A percentile compares a stretch with the other conserved stretches of the same genome.
Conservation (phyloP, 2,888 invertebrate species). For the Apocheima hispidaria region DNA sequence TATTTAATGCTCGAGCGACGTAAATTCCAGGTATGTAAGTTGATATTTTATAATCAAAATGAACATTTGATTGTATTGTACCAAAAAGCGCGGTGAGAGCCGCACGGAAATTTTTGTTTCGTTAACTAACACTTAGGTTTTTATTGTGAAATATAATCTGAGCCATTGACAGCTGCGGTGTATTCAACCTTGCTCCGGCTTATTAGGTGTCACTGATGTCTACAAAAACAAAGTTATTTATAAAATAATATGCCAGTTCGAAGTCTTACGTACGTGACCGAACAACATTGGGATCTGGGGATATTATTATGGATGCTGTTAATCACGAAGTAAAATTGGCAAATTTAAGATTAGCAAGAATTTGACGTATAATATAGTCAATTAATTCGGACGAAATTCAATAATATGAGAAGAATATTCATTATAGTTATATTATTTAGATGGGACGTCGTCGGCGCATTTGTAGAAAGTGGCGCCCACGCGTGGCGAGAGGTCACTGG, state of each 20-base stretch:
- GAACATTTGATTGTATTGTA: conserved; percentile 61
- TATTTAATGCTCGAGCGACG: conserved; percentile 18
- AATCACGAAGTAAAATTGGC: conserved; percentile 3
- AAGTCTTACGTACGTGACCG: conserved; percentile 4
- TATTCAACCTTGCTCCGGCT: conserved; percentile 52
- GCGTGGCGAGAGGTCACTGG: conserved; percentile 76
- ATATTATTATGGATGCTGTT: conserved; percentile 12
- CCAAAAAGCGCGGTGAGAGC: conserved; percentile 50
- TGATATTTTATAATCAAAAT: conserved; percentile 60
- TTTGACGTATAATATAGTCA: conserved; percentile 11
- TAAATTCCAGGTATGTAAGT: conserved; percentile 55
- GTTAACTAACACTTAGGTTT: conserved; percentile 55
- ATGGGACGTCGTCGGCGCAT: conserved; percentile 57
- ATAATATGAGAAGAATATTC: conserved; percentile 43
- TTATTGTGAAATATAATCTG: conserved; percentile 65
- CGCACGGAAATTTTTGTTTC: conserved; percentile 56
- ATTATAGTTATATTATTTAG: conserved; percentile 46
- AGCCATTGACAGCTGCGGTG: conserved; percentile 65
- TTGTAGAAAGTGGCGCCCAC: conserved; percentile 77
- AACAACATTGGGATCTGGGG: conserved; percentile 1
- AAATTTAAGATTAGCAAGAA: conserved; percentile 18
- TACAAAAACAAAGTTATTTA: conserved; percentile 28
- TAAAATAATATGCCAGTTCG: conserved; percentile 13
- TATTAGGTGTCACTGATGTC: conserved; percentile 38
- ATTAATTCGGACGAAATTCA: conserved; percentile 40